phyloP scores from a whole-genome alignment of 37 sponge, comb jelly and placozoan species.

The Geodia barretti region DNA sequence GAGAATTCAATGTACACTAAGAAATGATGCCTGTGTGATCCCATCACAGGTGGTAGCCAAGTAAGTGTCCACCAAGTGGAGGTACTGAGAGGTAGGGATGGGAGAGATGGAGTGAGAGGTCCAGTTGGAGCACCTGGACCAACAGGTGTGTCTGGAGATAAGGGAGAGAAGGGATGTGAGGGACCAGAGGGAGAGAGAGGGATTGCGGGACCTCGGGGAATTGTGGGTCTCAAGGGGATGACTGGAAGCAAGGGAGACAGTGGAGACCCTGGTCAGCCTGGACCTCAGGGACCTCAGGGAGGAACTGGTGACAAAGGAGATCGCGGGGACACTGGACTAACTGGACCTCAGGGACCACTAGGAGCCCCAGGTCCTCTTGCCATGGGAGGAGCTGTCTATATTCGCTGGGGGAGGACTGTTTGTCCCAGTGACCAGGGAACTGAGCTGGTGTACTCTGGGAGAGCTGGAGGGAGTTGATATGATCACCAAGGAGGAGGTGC shows the following conservation, averaged over 20 bases:
- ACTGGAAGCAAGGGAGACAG: neutral
- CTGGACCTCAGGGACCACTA: no score
- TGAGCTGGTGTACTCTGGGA: slow-evolving; percentile 28
- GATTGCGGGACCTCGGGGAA: neutral
- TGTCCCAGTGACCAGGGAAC: slow-evolving; percentile 37
- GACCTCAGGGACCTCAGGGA: neutral
- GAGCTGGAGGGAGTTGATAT: slow-evolving; percentile 8
- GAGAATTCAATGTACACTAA: no score
- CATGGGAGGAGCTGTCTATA: slow-evolving; percentile 14
- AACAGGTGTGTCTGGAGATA: no score
- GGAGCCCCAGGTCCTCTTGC: no score
- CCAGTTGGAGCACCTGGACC: neutral
- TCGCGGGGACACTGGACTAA: neutral
- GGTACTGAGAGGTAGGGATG: neutral
- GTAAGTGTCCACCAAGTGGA: neutral
- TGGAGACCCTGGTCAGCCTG: neutral
- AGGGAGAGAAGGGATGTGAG: no score
- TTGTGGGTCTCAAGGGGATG: neutral
- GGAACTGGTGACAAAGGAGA: neutral
- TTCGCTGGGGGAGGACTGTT: slow-evolving; percentile 30
- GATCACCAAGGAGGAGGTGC: slow-evolving; percentile 24
- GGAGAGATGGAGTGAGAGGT: neutral
- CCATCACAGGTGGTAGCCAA: no score
- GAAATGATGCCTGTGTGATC: no score
- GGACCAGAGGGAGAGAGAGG: no score